Base-by-base conservation (phyloP, 2,797 vertebrate genomes). In the Hippoglossus hippoglossus region DNA sequence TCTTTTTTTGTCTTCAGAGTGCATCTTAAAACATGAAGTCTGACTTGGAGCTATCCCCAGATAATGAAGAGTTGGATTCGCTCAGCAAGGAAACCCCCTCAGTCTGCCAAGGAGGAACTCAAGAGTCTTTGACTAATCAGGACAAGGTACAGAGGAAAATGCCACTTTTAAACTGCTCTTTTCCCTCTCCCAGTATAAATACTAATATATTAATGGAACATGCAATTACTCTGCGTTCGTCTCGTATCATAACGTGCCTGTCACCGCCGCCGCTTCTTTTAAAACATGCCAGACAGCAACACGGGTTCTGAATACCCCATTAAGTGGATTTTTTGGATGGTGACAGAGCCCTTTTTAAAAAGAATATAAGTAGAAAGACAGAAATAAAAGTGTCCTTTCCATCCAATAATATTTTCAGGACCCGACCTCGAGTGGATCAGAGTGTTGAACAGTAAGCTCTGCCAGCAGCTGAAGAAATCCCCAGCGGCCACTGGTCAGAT, bases 1-100 rank as follows among this genome's bases (percentile, higher is more conserved):
- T 39, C 12, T 12, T 39, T 39, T 87, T 91, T 90, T 87, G 77
- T 85, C 83, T 69, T 90, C 67, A 77, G 86, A 89, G 84, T 77
- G 9, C 68, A 86, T 67, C 75, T 87, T 82, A 90, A 90, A 91
- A 91, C 75, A 86, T 73, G 22, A 77, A 87, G 70, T 74, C 66
- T 77, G 88, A 87, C 74, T 68, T 74, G 71, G 71, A 88, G 81
- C 86, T 74, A 81, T 90, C 87, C 91, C 86, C 60, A 82, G 89
- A 91, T 90, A 87, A 90, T 87, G 83, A 89, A 91, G 81, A 71
- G 82, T 67, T 89, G 76, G 83, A 87, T 86, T 90, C 76, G n/a
- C 74, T 83, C 83, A 69, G 81, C 71, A 53, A 77, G 84, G 80
- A 87, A 81, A 67, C 81, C 85, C 80, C 79, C 3, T 19, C 51